Evolutionary conservation across 2,113 vertebrate species (phyloP), one percentile per base, ranked within the genome.

Genomic region (Tretioscincus oriximinensis): DNA sequence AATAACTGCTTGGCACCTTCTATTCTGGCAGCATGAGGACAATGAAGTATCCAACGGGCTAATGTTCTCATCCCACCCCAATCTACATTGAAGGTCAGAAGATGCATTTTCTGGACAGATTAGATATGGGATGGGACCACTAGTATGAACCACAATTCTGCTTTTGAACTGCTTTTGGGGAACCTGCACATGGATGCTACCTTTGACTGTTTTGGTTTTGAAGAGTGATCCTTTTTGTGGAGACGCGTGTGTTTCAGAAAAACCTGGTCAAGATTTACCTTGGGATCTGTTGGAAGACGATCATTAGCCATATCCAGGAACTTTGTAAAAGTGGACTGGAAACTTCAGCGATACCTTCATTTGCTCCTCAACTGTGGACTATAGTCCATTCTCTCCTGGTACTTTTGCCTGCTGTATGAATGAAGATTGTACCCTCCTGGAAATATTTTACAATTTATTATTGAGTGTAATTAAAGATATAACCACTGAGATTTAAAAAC

Each of bases 361-460:
- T 35, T 14, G 81, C 91, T 85, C 84, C 78, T 77, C 80, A 47
- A 73, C 47, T 78, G 82, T 0, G 7, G 80, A 84, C 90, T 88
- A 68, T 86, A 18, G 82, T 83, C 88, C 84, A 73, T 85, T 85
- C 88, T 89, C 82, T 89, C 90, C 93, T 88, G 92, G 90, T 94
- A 92, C 35, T 84, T 94, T 94, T 96, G 95, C 95, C 94, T 96
- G 95, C 95, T 96, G 93, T 94, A 94, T 93, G 95, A 95, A 94
- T 95, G 95, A 95, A 91, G 92, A 96, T 89, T 95, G 94, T 91
- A 94, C 93, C 93, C 87, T 88, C 93, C 91, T 92, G 94, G 94
- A 95, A 94, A 96, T 96, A 96, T 97, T 97, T 96, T 96, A 95
- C 95, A 94, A 89, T 96, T 95, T 95, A 96, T 94, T 95, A 96